These are phyloP conservation scores for Phengaris arion DNA, from an alignment of 2,888 invertebrate genomes.

Conservation along the genomic window DNA sequence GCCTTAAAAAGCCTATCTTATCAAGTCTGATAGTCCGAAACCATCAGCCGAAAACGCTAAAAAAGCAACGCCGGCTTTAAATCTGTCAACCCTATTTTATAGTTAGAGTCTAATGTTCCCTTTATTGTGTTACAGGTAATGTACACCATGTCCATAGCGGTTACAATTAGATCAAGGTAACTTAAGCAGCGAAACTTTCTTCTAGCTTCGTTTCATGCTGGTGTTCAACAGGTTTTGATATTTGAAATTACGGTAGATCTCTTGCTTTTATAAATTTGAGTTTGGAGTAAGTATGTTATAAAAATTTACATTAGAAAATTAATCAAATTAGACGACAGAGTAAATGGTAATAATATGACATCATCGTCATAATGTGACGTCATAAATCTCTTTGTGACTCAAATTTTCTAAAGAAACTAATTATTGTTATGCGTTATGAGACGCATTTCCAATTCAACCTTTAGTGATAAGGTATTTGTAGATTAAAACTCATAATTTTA, in stretches of 20 bases:
- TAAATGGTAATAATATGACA: too few species aligned
- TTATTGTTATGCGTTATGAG: too few species aligned
- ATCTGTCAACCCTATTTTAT: neutral
- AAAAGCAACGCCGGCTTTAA: neutral
- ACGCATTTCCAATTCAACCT: neutral
- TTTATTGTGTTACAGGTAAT: slow-evolving; percentile 18
- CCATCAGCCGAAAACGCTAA: too few species aligned
- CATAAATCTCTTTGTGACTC: too few species aligned
- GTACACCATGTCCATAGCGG: slow-evolving; percentile 15
- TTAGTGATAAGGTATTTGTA: neutral
- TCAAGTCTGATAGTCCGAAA: too few species aligned
- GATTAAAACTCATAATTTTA: neutral
- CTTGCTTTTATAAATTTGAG: neutral
- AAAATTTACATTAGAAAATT: too few species aligned
- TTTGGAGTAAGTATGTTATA: too few species aligned
- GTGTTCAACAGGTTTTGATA: neutral
- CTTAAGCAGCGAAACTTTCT: neutral
- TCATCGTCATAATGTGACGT: too few species aligned
- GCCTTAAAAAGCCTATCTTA: too few species aligned
- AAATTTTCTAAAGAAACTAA: too few species aligned
- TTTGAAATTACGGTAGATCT: neutral
- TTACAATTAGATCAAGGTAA: slow-evolving; percentile 16
- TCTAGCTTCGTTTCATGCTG: neutral
- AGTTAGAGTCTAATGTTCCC: neutral
- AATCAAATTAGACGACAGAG: too few species aligned